Conservation (phyloP, 2,888 invertebrate genomes). For the Eledona agricola region DNA sequence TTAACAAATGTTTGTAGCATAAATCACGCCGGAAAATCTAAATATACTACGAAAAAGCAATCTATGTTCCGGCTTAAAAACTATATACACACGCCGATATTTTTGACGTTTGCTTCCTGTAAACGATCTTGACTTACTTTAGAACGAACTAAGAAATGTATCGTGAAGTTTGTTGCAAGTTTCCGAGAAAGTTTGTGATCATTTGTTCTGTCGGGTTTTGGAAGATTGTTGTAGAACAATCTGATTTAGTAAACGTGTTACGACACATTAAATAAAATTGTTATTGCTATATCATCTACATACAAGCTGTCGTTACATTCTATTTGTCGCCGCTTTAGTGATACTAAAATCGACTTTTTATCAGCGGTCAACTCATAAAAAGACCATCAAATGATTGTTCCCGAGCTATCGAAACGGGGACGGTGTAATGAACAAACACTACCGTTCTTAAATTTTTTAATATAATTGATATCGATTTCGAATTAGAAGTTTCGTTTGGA, state of each 20-base stretch:
- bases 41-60: constrained; percentile 27
- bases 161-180: constrained; percentile 31
- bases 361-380: constrained; percentile 5
- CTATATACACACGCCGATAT: constrained; percentile 7
- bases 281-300: background rate
- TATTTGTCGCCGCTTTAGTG: constrained; percentile 13
- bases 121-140: constrained; percentile 36
- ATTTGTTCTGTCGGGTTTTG: constrained; percentile 36
- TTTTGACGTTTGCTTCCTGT: constrained; percentile 20
- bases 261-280: constrained; percentile 12
- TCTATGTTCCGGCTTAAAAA: constrained; percentile 12
- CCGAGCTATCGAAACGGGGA: background rate
- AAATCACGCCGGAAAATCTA: constrained; percentile 32
- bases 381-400: constrained; percentile 6
- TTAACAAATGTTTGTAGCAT: constrained; percentile 33
- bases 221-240: constrained; percentile 28
- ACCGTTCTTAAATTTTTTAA: constrained; percentile 3
- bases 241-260: constrained; percentile 29
- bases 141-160: constrained; percentile 32
- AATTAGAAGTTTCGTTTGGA: constrained; percentile 12
- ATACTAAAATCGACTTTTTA: constrained; percentile 20
- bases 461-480: constrained; percentile 11
- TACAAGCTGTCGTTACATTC: constrained; percentile 3
- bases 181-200: constrained; percentile 34
- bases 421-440: background rate